Evolutionary conservation across 2,888 invertebrate genomes (phyloP), one percentile per base, ranked within the genome.

Genomic region (Miltochrista miniata): DNA sequence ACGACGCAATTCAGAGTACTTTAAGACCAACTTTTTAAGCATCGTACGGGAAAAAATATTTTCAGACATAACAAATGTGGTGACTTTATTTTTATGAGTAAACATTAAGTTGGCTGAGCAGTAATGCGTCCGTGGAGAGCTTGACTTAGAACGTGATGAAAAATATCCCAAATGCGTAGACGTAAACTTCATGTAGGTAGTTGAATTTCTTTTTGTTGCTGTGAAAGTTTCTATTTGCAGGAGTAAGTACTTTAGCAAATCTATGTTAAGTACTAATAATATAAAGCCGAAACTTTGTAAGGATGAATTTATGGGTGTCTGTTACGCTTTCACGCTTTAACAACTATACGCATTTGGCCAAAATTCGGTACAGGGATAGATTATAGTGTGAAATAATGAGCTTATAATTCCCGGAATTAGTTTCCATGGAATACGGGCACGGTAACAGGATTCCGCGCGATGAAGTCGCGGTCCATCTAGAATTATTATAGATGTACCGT

Each of bases 121-220:
- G 64, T 76, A 76, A 80, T 75, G 75, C 65, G 72, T 69, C 79
- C 75, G 51, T 48, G 43, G 80, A 74, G 81, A 74, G 64, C 45
- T 53, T 40, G 56, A 54, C 64, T 48, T 48, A 45, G 58, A 53
- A 61, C 51, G 55, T 59, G 51, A 60, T 62, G 60, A 54, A 54
- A 58, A 52, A 61, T 56, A 61, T 56, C 66, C 13, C 44, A 24
- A 44, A 71, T 74, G 63, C 70, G 64, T 55, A 47, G 70, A 64
- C 60, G 64, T 57, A 64, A 83, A 85, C 81, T 85, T 83, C n/a
- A n/a, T 74, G 74, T 84, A 83, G 85, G 84, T 81, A 82, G 81
- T 81, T 79, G 73, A 85, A 83, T 76, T 84, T 83, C 67, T 61
- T 68, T 61, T 4, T 24, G 2, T 24, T 24, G 18, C 5, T 24